Evolutionary conservation across 53 echinoderm and acorn worm species (phyloP).

Genomic region (Zoroaster sp.): DNA sequence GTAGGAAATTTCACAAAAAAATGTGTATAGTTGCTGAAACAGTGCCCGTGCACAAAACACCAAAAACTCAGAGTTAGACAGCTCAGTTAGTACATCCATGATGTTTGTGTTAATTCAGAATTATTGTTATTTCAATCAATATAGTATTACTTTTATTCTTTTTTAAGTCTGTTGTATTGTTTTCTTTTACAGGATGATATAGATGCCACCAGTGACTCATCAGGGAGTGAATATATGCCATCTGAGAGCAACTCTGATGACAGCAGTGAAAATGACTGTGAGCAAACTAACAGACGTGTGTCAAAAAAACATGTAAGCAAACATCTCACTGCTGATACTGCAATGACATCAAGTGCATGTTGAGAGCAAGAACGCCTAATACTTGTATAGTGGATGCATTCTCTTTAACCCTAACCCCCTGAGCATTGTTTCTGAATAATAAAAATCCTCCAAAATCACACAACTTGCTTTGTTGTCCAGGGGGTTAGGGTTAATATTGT

Average conservation of each 20-base stretch:
- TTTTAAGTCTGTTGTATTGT: not conserved
- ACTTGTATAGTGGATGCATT: not conserved
- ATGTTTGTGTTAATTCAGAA: not conserved
- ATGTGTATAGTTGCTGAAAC: too few species aligned
- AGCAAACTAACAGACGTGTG: not conserved
- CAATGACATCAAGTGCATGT: not conserved
- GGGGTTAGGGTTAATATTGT: not conserved
- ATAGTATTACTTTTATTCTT: not conserved
- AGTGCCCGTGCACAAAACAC: not conserved
- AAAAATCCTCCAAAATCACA: too few species aligned
- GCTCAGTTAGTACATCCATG: not conserved
- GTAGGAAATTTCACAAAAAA: too few species aligned
- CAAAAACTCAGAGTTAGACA: not conserved
- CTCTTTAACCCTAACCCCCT: not conserved
- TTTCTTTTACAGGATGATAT: not conserved
- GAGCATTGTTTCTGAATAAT: not conserved
- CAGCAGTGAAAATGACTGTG: not conserved
- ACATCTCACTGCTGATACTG: too few species aligned
- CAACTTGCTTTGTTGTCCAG: not conserved
- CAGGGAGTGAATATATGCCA: not conserved
- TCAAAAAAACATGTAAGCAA: not conserved
- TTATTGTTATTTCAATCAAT: not conserved
- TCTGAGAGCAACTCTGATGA: not conserved
- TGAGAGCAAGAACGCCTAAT: not conserved
- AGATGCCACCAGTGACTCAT: not conserved